phyloP scores from a whole-genome alignment of 2,113 vertebrate genomes.

The Myiopsitta monachus region DNA sequence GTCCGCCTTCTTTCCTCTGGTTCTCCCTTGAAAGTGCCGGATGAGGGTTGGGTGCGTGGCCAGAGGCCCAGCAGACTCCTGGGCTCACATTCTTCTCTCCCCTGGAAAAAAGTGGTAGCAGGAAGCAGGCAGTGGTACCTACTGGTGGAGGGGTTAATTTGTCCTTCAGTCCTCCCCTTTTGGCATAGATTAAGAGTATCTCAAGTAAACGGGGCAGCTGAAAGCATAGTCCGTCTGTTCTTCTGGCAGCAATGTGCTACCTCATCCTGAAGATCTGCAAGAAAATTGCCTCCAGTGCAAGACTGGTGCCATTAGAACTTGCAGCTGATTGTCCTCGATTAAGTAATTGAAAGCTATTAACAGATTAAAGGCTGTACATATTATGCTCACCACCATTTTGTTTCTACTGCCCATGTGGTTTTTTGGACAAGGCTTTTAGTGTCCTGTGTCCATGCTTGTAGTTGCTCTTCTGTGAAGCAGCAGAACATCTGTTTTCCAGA shows the following conservation, averaged over 20 bases:
- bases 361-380: accelerated
- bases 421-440: neutral
- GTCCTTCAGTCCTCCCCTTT: neutral
- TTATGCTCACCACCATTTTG: neutral
- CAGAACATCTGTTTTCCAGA: neutral
- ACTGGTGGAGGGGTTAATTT: neutral
- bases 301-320: neutral
- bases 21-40: neutral
- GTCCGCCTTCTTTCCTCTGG: neutral
- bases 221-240: neutral
- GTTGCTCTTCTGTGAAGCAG: neutral
- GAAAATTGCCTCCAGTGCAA: neutral
- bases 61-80: neutral
- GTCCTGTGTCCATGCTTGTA: neutral
- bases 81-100: neutral
- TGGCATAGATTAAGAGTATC: neutral
- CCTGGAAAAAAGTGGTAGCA: neutral
- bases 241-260: neutral
- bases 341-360: neutral
- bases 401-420: neutral
- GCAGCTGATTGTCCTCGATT: neutral
- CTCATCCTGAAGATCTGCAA: neutral
- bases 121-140: neutral
- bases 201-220: neutral
- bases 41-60: neutral